Conservation (phyloP, 2,888 invertebrate species). For the Sericinus montela region DNA sequence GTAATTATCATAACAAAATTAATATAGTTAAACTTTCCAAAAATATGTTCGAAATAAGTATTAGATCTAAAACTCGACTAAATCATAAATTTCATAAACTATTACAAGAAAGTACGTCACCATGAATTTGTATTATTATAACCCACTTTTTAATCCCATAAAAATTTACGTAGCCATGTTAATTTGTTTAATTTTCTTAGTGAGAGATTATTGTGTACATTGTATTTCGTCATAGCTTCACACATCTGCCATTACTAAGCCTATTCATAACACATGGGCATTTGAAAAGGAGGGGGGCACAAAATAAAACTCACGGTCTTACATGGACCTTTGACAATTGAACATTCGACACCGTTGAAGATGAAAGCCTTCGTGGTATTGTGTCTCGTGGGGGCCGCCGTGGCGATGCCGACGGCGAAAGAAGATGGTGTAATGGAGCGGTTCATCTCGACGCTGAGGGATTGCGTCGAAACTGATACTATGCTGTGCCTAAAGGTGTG, state of each 20-base stretch:
- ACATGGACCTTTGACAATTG: constrained; percentile 65
- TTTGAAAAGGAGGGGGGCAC: constrained; percentile 51
- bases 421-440: constrained; percentile 60
- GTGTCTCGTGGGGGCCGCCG: constrained; percentile 48
- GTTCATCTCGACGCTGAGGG: constrained; percentile 75
- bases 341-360: constrained; percentile 49
- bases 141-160: constrained; percentile 38
- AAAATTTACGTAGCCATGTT: constrained; percentile 51
- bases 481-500: constrained; percentile 87
- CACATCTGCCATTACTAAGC: constrained; percentile 29
- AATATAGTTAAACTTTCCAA: no score
- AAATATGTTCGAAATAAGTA: no score
- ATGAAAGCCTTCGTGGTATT: constrained; percentile 63
- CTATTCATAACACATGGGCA: constrained; percentile 63
- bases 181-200: constrained; percentile 41
- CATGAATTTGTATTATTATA: constrained; percentile 34
- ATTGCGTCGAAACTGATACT: constrained; percentile 84
- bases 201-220: constrained; percentile 15
- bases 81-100: no score
- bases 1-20: no score
- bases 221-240: constrained; percentile 50
- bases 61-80: no score
- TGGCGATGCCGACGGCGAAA: constrained; percentile 59
- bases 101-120: constrained; percentile 23
- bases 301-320: constrained; percentile 66